Conservation (phyloP, 2,888 invertebrate genomes). For the Antitype chi region DNA sequence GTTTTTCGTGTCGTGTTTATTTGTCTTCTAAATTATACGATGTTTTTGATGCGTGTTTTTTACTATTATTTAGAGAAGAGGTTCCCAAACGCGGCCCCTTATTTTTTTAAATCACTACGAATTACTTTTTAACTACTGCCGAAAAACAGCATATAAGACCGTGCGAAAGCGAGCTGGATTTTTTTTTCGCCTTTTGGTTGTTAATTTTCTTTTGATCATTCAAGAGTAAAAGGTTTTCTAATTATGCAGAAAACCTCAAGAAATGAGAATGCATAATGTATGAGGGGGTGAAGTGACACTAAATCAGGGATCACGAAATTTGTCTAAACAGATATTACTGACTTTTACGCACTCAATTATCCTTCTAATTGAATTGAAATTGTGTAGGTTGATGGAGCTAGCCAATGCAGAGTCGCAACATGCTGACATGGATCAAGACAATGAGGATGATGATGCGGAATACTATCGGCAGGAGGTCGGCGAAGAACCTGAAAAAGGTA, state of each 20-base stretch:
- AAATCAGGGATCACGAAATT: not conserved
- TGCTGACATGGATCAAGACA: constrained; percentile 85
- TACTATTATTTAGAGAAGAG: not conserved
- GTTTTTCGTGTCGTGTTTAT: not conserved
- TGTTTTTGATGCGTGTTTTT: not conserved
- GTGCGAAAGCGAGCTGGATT: not conserved
- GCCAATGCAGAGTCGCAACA: constrained; percentile 89
- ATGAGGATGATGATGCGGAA: constrained; percentile 93
- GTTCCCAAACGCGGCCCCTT: not conserved
- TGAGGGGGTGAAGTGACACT: not conserved
- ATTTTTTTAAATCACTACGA: not conserved
- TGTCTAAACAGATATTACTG: not conserved
- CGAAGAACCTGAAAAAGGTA: constrained; percentile 96
- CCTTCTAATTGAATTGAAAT: constrained; percentile 10
- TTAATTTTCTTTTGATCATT: not conserved
- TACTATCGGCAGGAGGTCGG: constrained; percentile 97
- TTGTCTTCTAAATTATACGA: not conserved
- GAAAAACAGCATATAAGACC: not conserved
- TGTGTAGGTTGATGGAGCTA: constrained; percentile 85
- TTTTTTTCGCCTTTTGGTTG: not conserved
- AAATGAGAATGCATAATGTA: not conserved
- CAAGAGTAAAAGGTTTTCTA: not conserved
- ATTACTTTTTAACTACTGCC: not conserved
- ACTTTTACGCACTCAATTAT: not conserved
- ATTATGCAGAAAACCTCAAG: not conserved